Conservation (phyloP, 2,888 invertebrate genomes). For the Eupeodes luniger region DNA sequence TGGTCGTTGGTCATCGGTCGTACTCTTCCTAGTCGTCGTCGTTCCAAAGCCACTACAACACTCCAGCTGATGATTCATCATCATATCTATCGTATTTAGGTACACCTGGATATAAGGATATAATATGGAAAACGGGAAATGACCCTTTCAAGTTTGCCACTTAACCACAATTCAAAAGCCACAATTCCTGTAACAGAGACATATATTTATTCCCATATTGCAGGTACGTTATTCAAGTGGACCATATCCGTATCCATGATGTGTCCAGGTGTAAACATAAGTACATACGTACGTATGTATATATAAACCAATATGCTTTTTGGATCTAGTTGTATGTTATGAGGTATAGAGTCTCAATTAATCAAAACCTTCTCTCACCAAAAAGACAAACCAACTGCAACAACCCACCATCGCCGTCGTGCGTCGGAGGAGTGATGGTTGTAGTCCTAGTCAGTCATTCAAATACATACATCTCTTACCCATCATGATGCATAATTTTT, state of each 20-base stretch:
- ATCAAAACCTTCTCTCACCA: constrained; percentile 32
- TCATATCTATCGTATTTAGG: not conserved
- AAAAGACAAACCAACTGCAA: constrained; percentile 8
- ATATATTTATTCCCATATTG: constrained; percentile 35
- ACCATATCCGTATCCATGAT: constrained; percentile 20
- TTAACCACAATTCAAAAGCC: constrained; percentile 39
- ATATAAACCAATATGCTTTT: not conserved
- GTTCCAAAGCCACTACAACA: constrained; percentile 24
- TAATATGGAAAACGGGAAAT: not conserved
- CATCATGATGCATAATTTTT: constrained; percentile 28
- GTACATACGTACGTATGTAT: not conserved
- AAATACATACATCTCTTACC: constrained; percentile 22
- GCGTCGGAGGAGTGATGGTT: constrained; percentile 11
- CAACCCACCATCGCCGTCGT: not conserved
- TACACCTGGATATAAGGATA: not conserved
- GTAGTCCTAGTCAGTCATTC: no score
- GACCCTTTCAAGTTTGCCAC: constrained; percentile 32
- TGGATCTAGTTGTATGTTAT: not conserved
- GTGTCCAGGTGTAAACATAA: constrained; percentile 46
- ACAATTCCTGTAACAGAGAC: constrained; percentile 55
- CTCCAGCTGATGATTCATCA: not conserved
- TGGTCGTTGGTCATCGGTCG: no score
- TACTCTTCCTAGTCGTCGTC: not conserved
- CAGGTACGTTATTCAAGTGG: not conserved
- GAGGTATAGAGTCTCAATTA: constrained; percentile 49